A percentile compares a stretch with the other conserved stretches of the same genome.
These are phyloP conservation scores for Mellilla xanthometata DNA, from an alignment of 2,888 invertebrate species.

Conservation along the genomic window DNA sequence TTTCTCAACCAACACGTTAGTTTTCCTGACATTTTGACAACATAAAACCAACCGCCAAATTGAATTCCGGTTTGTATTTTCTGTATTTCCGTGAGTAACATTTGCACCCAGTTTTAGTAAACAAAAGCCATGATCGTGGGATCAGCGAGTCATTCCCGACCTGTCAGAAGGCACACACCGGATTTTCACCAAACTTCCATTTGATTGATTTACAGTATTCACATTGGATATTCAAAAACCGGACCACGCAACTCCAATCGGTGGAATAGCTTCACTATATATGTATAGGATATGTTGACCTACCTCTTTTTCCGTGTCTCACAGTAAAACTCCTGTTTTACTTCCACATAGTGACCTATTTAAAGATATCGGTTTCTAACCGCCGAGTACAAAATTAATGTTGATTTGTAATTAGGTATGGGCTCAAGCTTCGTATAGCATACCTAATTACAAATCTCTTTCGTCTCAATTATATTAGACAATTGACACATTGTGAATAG, in stretches of 20 bases:
- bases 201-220: conserved; percentile 12
- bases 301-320: no score
- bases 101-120: conserved; percentile 1
- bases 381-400: not conserved
- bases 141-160: conserved; percentile 13
- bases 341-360: no score
- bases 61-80: not conserved
- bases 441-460: no score
- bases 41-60: conserved; percentile 3
- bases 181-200: conserved; percentile 8
- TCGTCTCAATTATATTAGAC: not conserved
- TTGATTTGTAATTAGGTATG: conserved; percentile 4
- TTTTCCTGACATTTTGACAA: conserved; percentile 8
- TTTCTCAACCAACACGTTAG: not conserved
- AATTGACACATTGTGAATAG: no score
- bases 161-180: conserved; percentile 16
- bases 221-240: not conserved
- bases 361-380: no score
- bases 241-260: not conserved
- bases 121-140: conserved; percentile 20
- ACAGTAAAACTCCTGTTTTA: no score
- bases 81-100: not conserved
- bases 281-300: no score
- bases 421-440: not conserved
- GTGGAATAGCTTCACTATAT: no score